phyloP scores from a whole-genome alignment of 2,113 vertebrate genomes.

The Varanus salvator region DNA sequence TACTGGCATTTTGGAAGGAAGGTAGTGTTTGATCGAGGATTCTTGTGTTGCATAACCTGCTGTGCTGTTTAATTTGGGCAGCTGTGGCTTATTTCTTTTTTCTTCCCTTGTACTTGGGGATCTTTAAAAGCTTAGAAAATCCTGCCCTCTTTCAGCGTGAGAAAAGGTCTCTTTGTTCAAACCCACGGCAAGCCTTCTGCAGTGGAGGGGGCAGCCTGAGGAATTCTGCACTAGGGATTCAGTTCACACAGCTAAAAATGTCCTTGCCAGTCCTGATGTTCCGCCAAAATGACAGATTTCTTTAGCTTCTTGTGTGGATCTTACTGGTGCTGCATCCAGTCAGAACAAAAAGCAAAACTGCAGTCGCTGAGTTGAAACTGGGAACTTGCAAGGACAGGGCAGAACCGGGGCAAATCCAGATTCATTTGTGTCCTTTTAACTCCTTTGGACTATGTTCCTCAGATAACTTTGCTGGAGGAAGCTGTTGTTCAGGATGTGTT shows the following conservation, averaged over 20 bases:
- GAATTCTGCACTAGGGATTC: constrained; percentile 40
- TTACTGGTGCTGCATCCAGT: constrained; percentile 42
- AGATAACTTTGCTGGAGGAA: accelerated
- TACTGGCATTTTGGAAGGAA: constrained; percentile 17
- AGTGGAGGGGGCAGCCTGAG: background rate
- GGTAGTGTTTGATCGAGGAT: background rate
- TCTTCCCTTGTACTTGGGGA: constrained; percentile 26
- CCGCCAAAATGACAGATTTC: constrained; percentile 13
- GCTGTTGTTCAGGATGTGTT: background rate
- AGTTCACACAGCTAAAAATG: constrained; percentile 15
- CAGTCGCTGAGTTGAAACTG: constrained; percentile 31
- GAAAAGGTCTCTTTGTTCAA: constrained; percentile 11
- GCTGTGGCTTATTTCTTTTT: background rate
- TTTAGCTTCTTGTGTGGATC: background rate
- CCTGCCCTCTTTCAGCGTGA: background rate
- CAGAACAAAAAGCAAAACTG: constrained; percentile 47
- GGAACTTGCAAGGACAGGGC: constrained; percentile 44
- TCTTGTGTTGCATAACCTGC: background rate
- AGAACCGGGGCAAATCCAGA: constrained; percentile 57
- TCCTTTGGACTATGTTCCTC: background rate
- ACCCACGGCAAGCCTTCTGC: constrained; percentile 16
- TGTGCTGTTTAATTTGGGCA: constrained; percentile 7
- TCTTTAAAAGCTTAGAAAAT: constrained; percentile 6
- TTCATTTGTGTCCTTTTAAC: background rate
- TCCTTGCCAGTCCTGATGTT: constrained; percentile 8